Evolutionary conservation across 2,113 vertebrate genomes (phyloP).

Genomic region (Hippopotamus amphibius): DNA sequence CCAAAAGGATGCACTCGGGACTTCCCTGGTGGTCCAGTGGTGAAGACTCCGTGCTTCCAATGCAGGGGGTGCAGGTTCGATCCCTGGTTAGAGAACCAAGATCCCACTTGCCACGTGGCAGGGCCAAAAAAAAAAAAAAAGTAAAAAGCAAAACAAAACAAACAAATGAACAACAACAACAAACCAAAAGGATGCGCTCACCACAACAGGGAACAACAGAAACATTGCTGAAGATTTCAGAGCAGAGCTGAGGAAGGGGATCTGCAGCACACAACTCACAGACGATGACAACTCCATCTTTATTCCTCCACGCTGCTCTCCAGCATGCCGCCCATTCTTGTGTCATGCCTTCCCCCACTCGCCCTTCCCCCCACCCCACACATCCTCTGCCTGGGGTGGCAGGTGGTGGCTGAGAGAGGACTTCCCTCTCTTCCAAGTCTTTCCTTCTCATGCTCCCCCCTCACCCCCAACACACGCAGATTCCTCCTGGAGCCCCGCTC

Average conservation of each 20-base stretch:
- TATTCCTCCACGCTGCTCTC: background rate
- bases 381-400: background rate
- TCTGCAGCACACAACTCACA: background rate
- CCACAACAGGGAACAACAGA: fast-evolving
- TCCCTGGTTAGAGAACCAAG: too few species aligned
- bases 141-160: too few species aligned
- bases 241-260: background rate
- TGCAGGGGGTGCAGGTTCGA: too few species aligned
- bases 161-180: too few species aligned
- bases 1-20: background rate
- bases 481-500: background rate
- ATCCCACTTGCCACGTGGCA: too few species aligned
- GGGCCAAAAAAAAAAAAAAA: too few species aligned
- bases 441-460: background rate
- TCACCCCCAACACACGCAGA: background rate
- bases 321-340: too few species aligned
- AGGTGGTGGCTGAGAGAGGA: background rate
- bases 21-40: too few species aligned
- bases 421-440: background rate
- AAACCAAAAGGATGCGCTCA: too few species aligned
- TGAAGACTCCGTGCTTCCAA: too few species aligned
- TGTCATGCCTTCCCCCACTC: too few species aligned
- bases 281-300: background rate
- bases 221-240: background rate
- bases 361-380: background rate